phyloP scores from a whole-genome alignment of 2,113 vertebrate species.

The Lamprologus sp. region DNA sequence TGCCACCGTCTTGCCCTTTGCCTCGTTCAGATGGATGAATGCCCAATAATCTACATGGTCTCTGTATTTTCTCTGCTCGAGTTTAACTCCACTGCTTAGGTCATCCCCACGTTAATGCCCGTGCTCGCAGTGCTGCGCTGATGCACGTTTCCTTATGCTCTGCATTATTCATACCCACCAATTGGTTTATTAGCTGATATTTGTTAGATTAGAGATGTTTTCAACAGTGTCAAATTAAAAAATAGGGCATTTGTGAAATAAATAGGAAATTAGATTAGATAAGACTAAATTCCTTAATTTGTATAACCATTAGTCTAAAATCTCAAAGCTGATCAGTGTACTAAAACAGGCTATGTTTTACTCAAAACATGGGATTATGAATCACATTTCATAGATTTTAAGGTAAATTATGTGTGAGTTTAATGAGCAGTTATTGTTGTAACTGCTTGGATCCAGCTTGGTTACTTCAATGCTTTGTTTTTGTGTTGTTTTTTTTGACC shows the following conservation, averaged over 20 bases:
- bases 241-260: not conserved
- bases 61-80: constrained; percentile 28
- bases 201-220: not conserved
- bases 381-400: not conserved
- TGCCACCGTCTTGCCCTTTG: constrained; percentile 18
- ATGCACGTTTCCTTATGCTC: constrained; percentile 2
- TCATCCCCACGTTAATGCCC: not conserved
- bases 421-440: not conserved
- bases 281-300: not conserved
- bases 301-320: not conserved
- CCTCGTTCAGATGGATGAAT: constrained; percentile 28
- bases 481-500: not conserved
- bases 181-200: constrained; percentile 1
- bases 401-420: not conserved
- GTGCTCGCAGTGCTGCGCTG: not conserved
- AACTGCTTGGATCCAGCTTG: not conserved
- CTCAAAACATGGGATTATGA: not conserved
- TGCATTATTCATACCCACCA: constrained; percentile 27
- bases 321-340: not conserved
- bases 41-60: constrained; percentile 10
- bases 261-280: not conserved
- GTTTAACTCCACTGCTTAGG: not conserved
- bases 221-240: not conserved
- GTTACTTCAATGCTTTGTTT: not conserved
- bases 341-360: not conserved